Evolutionary conservation across 2,888 invertebrate species (phyloP).

Genomic region (Invenusta paracnida): DNA sequence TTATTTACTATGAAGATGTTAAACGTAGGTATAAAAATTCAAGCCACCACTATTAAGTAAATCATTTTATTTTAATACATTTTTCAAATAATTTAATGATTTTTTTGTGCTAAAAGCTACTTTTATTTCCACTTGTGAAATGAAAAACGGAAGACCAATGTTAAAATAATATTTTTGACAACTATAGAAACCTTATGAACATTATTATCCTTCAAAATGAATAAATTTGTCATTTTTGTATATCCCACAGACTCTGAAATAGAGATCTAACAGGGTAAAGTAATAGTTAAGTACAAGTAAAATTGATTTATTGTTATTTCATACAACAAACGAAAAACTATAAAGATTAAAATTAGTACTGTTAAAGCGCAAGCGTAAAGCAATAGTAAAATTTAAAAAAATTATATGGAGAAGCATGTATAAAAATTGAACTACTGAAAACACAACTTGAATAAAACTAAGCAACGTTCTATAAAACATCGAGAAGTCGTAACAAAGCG

Average conservation of each 20-base stretch:
- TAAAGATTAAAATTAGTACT: slow-evolving; percentile 16
- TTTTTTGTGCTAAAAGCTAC: neutral
- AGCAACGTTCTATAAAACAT: slow-evolving; percentile 12
- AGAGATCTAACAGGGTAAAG: slow-evolving; percentile 21
- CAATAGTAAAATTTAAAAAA: slow-evolving; percentile 7
- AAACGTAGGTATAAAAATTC: neutral
- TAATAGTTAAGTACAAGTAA: slow-evolving; percentile 1
- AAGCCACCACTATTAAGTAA: slow-evolving; percentile 22
- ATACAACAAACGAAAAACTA: slow-evolving; percentile 13
- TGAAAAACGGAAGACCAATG: slow-evolving; percentile 9
- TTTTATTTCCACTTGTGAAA: slow-evolving; percentile 22
- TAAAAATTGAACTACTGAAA: neutral
- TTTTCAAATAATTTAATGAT: neutral
- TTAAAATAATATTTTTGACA: slow-evolving; percentile 26
- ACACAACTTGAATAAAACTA: slow-evolving; percentile 10
- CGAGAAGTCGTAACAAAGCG: slow-evolving; percentile 10
- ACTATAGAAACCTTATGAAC: slow-evolving; percentile 9
- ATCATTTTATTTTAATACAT: slow-evolving; percentile 25
- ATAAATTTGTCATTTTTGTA: neutral
- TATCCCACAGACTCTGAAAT: slow-evolving; percentile 5
- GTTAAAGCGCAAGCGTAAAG: neutral
- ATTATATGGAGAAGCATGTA: neutral
- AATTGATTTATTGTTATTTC: slow-evolving; percentile 25
- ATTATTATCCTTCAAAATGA: slow-evolving; percentile 22
- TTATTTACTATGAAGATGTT: slow-evolving; percentile 17